phyloP scores from a whole-genome alignment of 2,113 vertebrate genomes.

The Sturnira hondurensis region DNA sequence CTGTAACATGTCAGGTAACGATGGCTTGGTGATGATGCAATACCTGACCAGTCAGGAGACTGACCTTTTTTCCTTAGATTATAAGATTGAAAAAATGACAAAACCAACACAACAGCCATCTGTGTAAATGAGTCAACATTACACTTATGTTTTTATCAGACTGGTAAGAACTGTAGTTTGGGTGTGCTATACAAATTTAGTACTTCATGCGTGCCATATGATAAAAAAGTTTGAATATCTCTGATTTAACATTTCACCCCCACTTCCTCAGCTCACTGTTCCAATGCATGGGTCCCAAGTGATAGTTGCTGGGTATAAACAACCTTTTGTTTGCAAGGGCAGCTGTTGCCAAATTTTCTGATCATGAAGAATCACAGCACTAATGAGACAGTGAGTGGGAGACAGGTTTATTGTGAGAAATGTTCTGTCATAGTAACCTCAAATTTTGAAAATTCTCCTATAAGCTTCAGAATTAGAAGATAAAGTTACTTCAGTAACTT shows the following conservation, averaged over 20 bases:
- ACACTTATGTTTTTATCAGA: background rate
- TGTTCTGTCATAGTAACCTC: background rate
- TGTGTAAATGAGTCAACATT: background rate
- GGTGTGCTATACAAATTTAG: background rate
- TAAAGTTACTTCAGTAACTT: background rate
- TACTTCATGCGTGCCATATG: background rate
- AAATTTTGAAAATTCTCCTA: background rate
- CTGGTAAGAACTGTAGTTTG: background rate
- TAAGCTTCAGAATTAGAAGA: background rate
- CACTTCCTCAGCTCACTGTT: background rate
- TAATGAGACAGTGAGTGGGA: background rate
- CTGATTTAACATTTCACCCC: background rate
- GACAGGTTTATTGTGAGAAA: background rate
- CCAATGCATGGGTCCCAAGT: background rate
- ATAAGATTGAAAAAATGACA: background rate
- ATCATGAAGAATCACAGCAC: background rate
- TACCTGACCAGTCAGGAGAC: background rate
- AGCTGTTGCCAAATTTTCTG: background rate
- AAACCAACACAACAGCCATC: background rate
- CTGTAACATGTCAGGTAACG: too few relatives aligned
- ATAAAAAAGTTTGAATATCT: background rate
- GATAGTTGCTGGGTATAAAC: background rate
- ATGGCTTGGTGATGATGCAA: background rate
- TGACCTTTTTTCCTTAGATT: background rate
- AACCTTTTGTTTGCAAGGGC: background rate